Conservation (phyloP, 2,888 invertebrate species). For the Pheosia gnoma region DNA sequence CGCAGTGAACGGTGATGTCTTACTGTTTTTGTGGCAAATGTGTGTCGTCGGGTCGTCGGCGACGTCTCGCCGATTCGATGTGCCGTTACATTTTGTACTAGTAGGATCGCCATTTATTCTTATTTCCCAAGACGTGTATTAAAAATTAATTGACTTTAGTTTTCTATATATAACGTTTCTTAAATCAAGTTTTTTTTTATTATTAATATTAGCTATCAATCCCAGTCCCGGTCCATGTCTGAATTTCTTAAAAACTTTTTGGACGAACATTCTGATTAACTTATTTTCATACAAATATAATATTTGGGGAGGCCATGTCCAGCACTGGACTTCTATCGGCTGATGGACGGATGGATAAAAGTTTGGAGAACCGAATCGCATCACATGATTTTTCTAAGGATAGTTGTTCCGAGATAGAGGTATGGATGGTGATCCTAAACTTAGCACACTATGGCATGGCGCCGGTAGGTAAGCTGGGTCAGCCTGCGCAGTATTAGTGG, state of each 20-base stretch:
- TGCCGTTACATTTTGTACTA: constrained; percentile 52
- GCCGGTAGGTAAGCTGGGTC: constrained; percentile 40
- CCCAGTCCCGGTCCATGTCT: no score
- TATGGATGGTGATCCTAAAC: neutral
- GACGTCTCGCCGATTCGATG: constrained; percentile 41
- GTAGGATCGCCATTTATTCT: constrained; percentile 19
- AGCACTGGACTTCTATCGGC: no score
- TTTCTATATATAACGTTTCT: neutral
- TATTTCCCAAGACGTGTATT: neutral
- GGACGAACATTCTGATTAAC: no score
- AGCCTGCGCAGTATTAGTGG: constrained; percentile 25
- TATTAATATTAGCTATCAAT: no score
- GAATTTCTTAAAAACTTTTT: no score
- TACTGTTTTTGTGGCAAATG: constrained; percentile 48
- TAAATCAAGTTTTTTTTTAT: no score
- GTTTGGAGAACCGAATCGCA: no score
- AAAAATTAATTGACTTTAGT: neutral
- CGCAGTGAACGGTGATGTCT: constrained; percentile 40
- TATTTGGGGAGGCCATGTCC: no score
- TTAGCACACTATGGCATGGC: constrained; percentile 14
- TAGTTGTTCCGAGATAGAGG: no score
- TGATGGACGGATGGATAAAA: no score
- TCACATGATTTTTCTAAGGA: no score
- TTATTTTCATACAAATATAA: no score
- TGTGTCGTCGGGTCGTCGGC: constrained; percentile 53